These are phyloP conservation scores for Phalloptychus januarius DNA, from an alignment of 2,797 vertebrate species.

Conservation along the genomic window DNA sequence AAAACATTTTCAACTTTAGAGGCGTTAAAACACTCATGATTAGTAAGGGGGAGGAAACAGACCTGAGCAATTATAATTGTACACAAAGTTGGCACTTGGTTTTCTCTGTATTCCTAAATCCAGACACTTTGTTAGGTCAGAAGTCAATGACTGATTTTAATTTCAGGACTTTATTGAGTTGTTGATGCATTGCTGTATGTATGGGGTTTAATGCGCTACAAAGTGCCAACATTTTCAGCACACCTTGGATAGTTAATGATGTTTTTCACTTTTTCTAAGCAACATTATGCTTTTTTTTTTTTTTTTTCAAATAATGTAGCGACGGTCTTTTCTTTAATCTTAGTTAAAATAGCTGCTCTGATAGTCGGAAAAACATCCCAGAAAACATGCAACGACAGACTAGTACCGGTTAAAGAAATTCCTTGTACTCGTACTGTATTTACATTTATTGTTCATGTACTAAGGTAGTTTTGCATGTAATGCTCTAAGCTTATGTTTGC, in stretches of 20 bases:
- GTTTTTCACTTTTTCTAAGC: background rate
- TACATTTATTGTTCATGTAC: background rate
- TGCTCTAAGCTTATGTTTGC: background rate
- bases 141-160: conserved; percentile 34
- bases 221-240: background rate
- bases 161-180: background rate
- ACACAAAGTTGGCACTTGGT: conserved; percentile 22
- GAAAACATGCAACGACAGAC: background rate
- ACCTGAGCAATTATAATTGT: conserved; percentile 46
- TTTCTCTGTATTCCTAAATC: conserved; percentile 21
- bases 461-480: background rate
- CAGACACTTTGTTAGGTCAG: conserved; percentile 26
- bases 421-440: background rate
- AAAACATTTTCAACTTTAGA: conserved; percentile 53
- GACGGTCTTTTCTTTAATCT: background rate
- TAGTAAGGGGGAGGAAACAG: conserved; percentile 32
- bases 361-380: background rate
- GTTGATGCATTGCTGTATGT: background rate
- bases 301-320: background rate
- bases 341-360: background rate
- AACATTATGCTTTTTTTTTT: background rate
- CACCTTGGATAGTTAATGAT: background rate
- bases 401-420: background rate
- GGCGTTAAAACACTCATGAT: conserved; percentile 41
- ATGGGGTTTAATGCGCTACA: background rate